These are phyloP conservation scores for Lutjanus argentimaculatus DNA, from an alignment of 2,797 vertebrate genomes.

Conservation along the genomic window DNA sequence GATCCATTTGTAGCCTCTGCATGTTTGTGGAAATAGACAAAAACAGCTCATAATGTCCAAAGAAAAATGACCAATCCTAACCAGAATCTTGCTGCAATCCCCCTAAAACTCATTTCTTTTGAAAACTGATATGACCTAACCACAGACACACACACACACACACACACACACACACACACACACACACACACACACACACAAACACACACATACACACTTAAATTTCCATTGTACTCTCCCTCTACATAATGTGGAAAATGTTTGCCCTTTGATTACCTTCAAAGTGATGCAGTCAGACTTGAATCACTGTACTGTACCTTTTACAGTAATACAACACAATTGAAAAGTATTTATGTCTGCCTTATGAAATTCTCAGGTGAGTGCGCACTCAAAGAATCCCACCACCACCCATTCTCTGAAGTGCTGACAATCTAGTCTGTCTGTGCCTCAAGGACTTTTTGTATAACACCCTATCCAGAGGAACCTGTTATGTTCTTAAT, in stretches of 20 bases:
- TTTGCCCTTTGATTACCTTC: constrained; percentile 20
- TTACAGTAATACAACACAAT: not conserved
- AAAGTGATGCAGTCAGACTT: constrained; percentile 1
- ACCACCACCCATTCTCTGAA: not conserved
- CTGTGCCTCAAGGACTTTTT: not conserved
- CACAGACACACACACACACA: not conserved
- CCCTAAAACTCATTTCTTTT: not conserved
- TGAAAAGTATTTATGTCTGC: not conserved
- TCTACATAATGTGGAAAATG: constrained; percentile 31
- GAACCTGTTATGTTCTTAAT: not conserved
- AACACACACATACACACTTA: not conserved
- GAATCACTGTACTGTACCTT: not conserved
- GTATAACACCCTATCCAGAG: not conserved
- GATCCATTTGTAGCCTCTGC: not conserved
- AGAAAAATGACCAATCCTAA: not conserved
- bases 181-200: not conserved
- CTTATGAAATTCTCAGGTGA: not conserved
- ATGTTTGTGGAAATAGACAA: not conserved
- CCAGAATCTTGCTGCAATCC: not conserved
- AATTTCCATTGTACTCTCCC: constrained; percentile 14
- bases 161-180: not conserved
- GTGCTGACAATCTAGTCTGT: not conserved
- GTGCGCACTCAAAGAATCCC: constrained; percentile 3
- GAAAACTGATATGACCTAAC: constrained; percentile 3
- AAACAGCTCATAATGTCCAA: not conserved